A percentile compares a stretch with the other conserved stretches of the same genome.
These are phyloP conservation scores for Leptocoma aspasia DNA, from an alignment of 2,113 vertebrate species.

Conservation along the genomic window DNA sequence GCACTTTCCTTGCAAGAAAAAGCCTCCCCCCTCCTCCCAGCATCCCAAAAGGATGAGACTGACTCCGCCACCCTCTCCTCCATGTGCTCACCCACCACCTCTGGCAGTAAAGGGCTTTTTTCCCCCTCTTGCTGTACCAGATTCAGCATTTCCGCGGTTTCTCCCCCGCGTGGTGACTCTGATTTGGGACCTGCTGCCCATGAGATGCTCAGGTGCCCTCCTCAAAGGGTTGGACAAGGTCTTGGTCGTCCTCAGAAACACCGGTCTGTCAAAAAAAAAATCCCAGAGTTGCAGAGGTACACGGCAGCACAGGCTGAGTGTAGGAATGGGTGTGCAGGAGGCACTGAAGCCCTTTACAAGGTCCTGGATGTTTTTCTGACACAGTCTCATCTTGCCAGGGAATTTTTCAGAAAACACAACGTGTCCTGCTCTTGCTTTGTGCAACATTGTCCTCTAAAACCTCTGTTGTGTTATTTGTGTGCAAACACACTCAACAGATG, in stretches of 20 bases:
- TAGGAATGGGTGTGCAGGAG: neutral
- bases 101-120: neutral
- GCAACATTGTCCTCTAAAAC: neutral
- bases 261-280: neutral
- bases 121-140: neutral
- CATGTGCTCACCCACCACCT: neutral
- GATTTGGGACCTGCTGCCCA: neutral
- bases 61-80: neutral
- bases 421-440: neutral
- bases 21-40: neutral
- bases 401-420: neutral
- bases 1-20: neutral
- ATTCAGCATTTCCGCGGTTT: fast-evolving
- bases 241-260: neutral
- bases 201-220: neutral
- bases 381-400: neutral
- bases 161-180: neutral
- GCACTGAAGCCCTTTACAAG: neutral
- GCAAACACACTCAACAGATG: neutral
- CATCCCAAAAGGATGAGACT: neutral
- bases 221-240: neutral
- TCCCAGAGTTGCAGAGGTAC: neutral
- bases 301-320: neutral
- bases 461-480: neutral
- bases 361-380: neutral